These are phyloP conservation scores for Drosophila kurseongensis DNA, from an alignment of 1,140 invertebrate species.

Conservation along the genomic window DNA sequence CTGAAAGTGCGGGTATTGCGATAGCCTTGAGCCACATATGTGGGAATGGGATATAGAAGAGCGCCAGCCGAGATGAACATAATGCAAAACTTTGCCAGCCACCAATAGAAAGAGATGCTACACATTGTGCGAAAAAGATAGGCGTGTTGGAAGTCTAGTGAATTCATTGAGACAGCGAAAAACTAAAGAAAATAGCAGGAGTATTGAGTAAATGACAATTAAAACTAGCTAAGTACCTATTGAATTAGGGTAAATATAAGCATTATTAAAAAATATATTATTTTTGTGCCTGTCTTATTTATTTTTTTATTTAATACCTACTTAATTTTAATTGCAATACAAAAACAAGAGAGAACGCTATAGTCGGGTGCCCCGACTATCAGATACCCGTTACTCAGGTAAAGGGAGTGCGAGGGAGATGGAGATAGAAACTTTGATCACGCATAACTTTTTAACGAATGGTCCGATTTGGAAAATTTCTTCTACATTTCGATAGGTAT, in stretches of 20 bases:
- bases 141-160: constrained; percentile 1
- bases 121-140: neutral
- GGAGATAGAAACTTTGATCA: too few relatives aligned
- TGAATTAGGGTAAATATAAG: too few relatives aligned
- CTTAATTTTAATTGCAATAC: too few relatives aligned
- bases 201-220: neutral
- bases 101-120: constrained; percentile 6
- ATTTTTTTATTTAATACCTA: too few relatives aligned
- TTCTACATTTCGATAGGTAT: too few relatives aligned
- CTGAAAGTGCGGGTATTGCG: constrained; percentile 40
- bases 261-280: neutral
- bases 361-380: too few relatives aligned
- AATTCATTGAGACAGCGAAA: constrained; percentile 8
- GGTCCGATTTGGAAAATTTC: too few relatives aligned
- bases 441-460: too few relatives aligned
- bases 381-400: too few relatives aligned
- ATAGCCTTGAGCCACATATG: constrained; percentile 49
- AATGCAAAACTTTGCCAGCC: constrained; percentile 64
- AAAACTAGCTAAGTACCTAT: neutral
- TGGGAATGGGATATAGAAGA: constrained; percentile 22
- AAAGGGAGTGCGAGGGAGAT: too few relatives aligned
- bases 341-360: too few relatives aligned
- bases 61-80: constrained; percentile 39
- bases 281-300: neutral
- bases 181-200: neutral